Percentiles rank a stretch among this genome's conserved stretches.
Conservation (phyloP, 2,888 invertebrate genomes). For the Netelia virgata region DNA sequence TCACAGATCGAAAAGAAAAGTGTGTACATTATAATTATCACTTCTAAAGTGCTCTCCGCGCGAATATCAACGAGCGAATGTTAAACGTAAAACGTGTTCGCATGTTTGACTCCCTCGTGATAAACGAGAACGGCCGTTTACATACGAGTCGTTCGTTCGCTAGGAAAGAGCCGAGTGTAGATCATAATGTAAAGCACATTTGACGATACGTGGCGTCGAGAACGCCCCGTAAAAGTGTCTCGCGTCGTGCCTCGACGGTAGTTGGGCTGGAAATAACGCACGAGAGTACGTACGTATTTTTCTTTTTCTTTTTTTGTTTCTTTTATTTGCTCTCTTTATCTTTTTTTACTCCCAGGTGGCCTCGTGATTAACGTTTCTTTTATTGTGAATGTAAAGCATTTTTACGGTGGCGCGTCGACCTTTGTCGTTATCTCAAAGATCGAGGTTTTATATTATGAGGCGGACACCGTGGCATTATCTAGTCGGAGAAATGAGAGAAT, state of each 20-base stretch:
- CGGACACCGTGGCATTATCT: constrained; percentile 41
- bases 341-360: constrained; percentile 70
- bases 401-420: constrained; percentile 71
- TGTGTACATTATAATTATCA: neutral
- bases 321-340: neutral
- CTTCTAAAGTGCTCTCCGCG: neutral
- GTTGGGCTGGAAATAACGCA: constrained; percentile 27
- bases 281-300: constrained; percentile 22
- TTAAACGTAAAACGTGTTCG: constrained; percentile 21
- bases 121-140: constrained; percentile 41
- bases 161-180: constrained; percentile 20
- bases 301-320: neutral
- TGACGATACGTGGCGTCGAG: constrained; percentile 25
- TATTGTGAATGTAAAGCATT: constrained; percentile 78
- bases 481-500: constrained; percentile 19
- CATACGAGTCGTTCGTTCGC: constrained; percentile 44
- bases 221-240: constrained; percentile 37
- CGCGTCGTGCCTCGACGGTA: constrained; percentile 13
- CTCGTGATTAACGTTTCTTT: constrained; percentile 81
- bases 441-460: constrained; percentile 78
- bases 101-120: constrained; percentile 12
- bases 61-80: constrained; percentile 5
- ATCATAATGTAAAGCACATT: constrained; percentile 57
- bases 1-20: no score
- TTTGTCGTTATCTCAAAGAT: constrained; percentile 77